Evolutionary conservation across 2,888 invertebrate genomes (phyloP), one percentile per base, ranked within the genome.

Genomic region (Ceriagrion tenellum): DNA sequence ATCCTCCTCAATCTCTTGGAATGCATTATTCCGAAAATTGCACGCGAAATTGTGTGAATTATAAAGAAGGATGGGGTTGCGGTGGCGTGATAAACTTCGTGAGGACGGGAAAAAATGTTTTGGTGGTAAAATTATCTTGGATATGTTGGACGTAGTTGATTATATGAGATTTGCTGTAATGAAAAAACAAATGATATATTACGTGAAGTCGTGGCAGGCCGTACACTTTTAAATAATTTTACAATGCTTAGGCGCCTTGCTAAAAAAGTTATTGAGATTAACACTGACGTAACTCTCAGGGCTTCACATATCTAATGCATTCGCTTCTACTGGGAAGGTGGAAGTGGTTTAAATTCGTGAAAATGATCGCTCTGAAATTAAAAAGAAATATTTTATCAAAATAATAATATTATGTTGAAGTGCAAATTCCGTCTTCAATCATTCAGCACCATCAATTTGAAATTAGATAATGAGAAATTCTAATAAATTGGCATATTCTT

Each of bases 1-100:
- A 93, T 93, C 69, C 93, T 47, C 47, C 90, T 74, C 93, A 81
- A 81, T 81, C 81, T 81, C 35, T 81, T 81, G 81, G 81, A 81
- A 81, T 81, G 81, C 81, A 81, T 81, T 81, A 81, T 81, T 81
- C 81, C 81, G 30, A 81, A 81, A 81, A 81, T 81, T 81, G 81
- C 81, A 81, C 81, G 35, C 81, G 81, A 81, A 81, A 81, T 81
- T 81, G 81, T 81, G 81, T 81, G 81, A 81, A 81, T 81, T 81
- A 81, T 81, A 81, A 81, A 81, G 35, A 81, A 81, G 81, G 81
- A 81, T 81, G 81, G 81, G 81, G 35, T 26, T 81, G 69, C 35
- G 81, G 81, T 35, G 81, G 81, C 35, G 81, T 81, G 81, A 81
- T 81, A 81, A 81, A 81, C 35, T 81, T 81, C 81, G 16, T n/a